A percentile compares a stretch with the other conserved stretches of the same genome.
phyloP scores from a whole-genome alignment of 1,140 invertebrate species.

The Zaprionus kolodkinae region DNA sequence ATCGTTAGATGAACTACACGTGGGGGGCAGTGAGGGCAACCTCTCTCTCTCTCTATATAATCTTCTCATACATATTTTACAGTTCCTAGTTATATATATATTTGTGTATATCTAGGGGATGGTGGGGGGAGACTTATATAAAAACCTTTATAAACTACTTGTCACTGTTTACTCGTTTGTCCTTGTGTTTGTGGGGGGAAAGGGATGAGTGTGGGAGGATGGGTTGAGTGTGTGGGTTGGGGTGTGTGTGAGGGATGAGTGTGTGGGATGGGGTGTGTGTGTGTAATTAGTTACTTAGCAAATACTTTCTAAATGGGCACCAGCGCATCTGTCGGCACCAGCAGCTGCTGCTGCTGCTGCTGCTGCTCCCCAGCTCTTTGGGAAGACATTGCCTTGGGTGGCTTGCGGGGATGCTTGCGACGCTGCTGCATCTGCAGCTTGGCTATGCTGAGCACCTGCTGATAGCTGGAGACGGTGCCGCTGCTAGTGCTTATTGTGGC shows the following conservation, averaged over 20 bases:
- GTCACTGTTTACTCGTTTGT: constrained; percentile 82
- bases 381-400: constrained; percentile 49
- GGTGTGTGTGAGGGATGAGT: not conserved
- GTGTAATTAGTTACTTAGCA: constrained; percentile 52
- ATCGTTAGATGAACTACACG: not conserved
- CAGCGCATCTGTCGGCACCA: constrained; percentile 66
- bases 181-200: constrained; percentile 29
- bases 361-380: not conserved
- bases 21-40: no score
- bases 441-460: constrained; percentile 77
- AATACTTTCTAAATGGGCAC: constrained; percentile 73
- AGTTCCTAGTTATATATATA: constrained; percentile 19
- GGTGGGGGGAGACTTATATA: constrained; percentile 16
- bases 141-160: constrained; percentile 62
- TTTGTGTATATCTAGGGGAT: not conserved
- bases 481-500: constrained; percentile 57
- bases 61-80: constrained; percentile 21
- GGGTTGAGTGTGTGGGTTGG: not conserved
- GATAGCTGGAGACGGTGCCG: constrained; percentile 77
- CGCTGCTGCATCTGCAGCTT: constrained; percentile 79
- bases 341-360: constrained; percentile 5
- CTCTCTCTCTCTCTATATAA: not conserved
- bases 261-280: not conserved
- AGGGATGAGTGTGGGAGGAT: no score
- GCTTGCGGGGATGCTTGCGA: constrained; percentile 77